Conservation (phyloP, 2,888 invertebrate genomes). For the Caenorhabditis doughertyi region DNA sequence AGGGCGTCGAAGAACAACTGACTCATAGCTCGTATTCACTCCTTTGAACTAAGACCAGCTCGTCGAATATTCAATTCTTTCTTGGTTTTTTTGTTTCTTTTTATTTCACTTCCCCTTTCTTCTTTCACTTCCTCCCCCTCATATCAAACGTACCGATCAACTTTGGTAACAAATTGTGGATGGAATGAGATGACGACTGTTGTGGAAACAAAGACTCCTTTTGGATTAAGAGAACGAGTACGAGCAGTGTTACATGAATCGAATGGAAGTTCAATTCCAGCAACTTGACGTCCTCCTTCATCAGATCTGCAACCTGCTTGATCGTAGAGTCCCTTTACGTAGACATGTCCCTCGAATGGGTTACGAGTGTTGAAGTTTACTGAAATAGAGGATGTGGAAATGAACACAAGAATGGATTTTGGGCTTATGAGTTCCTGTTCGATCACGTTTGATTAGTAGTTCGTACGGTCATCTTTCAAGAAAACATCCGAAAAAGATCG, state of each 20-base stretch:
- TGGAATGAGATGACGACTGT: conserved; percentile 83
- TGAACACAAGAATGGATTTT: too few relatives aligned
- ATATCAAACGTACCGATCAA: conserved; percentile 62
- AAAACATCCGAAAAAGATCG: neutral
- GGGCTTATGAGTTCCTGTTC: too few relatives aligned
- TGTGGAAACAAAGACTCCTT: conserved; percentile 82
- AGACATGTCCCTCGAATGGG: conserved; percentile 77
- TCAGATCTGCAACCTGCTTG: conserved; percentile 72
- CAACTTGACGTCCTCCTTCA: conserved; percentile 74
- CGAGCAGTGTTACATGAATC: conserved; percentile 78
- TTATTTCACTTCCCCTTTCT: neutral
- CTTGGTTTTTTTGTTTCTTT: conserved; percentile 17
- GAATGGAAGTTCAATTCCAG: conserved; percentile 82
- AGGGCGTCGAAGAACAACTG: conserved; percentile 50
- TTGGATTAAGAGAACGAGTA: conserved; percentile 82
- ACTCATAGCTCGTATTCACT: conserved; percentile 14
- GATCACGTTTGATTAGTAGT: too few relatives aligned
- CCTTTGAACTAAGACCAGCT: neutral
- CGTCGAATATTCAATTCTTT: conserved; percentile 28
- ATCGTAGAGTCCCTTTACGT: conserved; percentile 77
- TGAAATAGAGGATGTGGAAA: conserved; percentile 24
- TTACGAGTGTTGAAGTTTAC: conserved; percentile 77
- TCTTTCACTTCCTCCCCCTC: conserved; percentile 4
- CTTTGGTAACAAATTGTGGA: conserved; percentile 82
- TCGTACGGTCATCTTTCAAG: neutral